Conservation (phyloP, 64 coral and sea anemone genomes). For the Stichodactyla helianthus region DNA sequence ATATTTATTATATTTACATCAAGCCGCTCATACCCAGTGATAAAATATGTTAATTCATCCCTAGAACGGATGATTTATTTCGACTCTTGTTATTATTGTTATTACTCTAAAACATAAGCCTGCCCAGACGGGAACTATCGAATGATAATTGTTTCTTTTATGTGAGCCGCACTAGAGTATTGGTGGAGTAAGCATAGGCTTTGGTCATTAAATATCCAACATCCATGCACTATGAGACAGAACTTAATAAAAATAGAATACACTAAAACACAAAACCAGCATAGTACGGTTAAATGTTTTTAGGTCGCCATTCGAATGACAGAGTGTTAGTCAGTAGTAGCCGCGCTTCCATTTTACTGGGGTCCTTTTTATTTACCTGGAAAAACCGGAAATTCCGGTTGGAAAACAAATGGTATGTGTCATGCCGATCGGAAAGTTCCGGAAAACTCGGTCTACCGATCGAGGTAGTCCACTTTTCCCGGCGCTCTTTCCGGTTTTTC, state of each 20-base stretch:
- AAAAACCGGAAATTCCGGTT: too few species aligned
- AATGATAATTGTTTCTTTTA: background rate
- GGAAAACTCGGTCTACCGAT: too few species aligned
- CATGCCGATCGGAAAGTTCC: too few species aligned
- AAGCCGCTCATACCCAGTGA: background rate
- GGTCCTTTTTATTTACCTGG: background rate
- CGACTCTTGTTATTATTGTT: background rate
- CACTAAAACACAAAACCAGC: background rate
- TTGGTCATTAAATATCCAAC: background rate
- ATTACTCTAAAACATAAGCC: background rate
- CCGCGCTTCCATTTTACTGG: background rate
- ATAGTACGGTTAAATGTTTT: background rate
- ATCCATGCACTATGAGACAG: too few species aligned
- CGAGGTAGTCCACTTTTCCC: too few species aligned
- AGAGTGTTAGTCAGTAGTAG: background rate
- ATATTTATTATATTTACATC: constrained; percentile 9
- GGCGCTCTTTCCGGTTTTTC: too few species aligned
- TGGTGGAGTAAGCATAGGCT: background rate
- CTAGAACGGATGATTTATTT: background rate
- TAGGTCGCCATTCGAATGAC: background rate
- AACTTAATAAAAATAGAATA: background rate
- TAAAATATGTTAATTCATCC: constrained; percentile 1
- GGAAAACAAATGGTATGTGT: too few species aligned
- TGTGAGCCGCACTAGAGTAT: background rate
- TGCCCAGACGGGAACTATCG: background rate